Percentiles rank a stretch among this genome's conserved stretches.
These are phyloP conservation scores for Mirounga angustirostris DNA, from an alignment of 2,113 vertebrate species.

Conservation along the genomic window DNA sequence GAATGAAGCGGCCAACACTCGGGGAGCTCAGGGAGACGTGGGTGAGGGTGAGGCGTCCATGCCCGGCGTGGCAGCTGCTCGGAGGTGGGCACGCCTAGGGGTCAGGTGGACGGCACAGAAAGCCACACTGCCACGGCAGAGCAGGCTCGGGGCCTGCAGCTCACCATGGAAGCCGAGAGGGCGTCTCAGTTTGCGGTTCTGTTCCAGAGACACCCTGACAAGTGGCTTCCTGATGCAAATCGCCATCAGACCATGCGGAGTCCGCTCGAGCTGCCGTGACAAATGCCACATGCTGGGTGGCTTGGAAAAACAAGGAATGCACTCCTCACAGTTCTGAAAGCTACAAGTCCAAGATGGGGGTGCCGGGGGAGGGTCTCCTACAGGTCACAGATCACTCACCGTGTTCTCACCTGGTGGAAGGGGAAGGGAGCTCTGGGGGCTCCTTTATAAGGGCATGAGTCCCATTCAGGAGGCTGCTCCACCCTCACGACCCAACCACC, in stretches of 20 bases:
- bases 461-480: background rate
- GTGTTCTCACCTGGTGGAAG: background rate
- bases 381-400: background rate
- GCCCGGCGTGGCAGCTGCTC: too few species aligned
- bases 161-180: too few species aligned
- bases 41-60: background rate
- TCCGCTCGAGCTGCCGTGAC: background rate
- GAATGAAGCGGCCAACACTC: background rate
- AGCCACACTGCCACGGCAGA: background rate
- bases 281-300: background rate
- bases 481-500: background rate
- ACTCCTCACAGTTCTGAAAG: background rate
- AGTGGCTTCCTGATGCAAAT: background rate
- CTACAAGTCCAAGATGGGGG: background rate
- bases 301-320: background rate
- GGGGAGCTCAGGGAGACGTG: background rate
- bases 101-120: background rate
- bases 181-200: background rate
- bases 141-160: background rate
- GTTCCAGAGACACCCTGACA: background rate
- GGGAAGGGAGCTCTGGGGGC: background rate
- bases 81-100: too few species aligned
- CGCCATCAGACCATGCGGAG: background rate
- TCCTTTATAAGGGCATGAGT: background rate
- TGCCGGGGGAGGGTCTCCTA: background rate